Conservation (phyloP, 64 coral and sea anemone species). For the Exaiptasia diaphana region DNA sequence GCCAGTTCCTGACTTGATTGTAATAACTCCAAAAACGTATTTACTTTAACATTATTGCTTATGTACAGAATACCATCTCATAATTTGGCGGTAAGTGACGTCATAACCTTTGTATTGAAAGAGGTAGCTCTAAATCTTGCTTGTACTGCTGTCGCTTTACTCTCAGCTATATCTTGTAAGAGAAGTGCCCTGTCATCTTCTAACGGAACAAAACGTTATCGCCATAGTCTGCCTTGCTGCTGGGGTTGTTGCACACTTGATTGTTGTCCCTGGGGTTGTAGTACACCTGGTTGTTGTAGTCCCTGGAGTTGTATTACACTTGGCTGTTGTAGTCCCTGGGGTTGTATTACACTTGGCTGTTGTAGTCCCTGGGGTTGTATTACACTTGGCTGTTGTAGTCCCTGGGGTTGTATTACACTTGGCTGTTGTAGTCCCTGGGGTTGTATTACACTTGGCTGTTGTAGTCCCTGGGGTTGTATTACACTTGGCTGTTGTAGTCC, state of each 20-base stretch:
- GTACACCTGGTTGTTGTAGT: neutral
- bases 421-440: no score
- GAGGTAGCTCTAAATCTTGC: neutral
- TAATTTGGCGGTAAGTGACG: neutral
- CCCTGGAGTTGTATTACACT: neutral
- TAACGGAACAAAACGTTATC: neutral
- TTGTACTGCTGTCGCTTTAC: neutral
- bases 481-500: no score
- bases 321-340: neutral
- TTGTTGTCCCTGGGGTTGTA: neutral
- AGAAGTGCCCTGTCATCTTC: neutral
- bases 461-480: no score
- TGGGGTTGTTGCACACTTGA: neutral
- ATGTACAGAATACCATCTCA: neutral
- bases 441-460: no score
- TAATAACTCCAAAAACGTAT: no score
- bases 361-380: no score
- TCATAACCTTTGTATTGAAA: neutral
- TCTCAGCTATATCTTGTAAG: neutral
- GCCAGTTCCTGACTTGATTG: no score
- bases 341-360: no score
- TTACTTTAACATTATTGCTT: neutral
- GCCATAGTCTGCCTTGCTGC: neutral
- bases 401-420: no score
- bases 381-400: no score